These are phyloP conservation scores for Hymenochirus boettgeri DNA, from an alignment of 2,113 vertebrate species.

Conservation along the genomic window DNA sequence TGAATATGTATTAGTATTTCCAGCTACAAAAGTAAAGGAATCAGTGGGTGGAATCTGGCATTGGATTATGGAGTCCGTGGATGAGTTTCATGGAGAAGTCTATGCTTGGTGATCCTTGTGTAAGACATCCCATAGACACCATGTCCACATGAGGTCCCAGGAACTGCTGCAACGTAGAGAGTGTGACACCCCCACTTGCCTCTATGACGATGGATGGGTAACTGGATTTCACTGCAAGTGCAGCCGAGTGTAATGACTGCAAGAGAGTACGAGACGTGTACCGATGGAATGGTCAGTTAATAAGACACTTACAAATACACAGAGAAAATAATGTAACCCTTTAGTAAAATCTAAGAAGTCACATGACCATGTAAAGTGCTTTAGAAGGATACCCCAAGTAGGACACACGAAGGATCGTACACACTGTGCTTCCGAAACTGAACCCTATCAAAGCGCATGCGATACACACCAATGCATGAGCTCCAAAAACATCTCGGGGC, in stretches of 20 bases:
- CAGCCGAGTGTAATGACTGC: slow-evolving; percentile 65
- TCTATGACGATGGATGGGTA: slow-evolving; percentile 64
- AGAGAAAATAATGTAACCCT: background rate
- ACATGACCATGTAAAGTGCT: background rate
- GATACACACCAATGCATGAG: no score
- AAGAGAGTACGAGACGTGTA: background rate
- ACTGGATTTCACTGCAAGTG: slow-evolving; percentile 56
- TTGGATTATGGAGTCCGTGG: background rate
- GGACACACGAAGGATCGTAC: no score
- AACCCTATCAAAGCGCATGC: no score
- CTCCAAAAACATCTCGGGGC: no score
- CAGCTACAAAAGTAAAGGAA: no score
- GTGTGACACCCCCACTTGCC: slow-evolving; percentile 72
- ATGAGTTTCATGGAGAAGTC: slow-evolving; percentile 78
- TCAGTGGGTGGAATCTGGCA: background rate
- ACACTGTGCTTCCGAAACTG: no score
- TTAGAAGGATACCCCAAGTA: no score
- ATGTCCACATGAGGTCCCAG: slow-evolving; percentile 66
- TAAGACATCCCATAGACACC: slow-evolving; percentile 76
- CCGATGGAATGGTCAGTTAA: fast-evolving
- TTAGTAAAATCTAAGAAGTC: background rate
- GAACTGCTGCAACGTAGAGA: slow-evolving; percentile 56
- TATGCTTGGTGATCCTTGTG: slow-evolving; percentile 67
- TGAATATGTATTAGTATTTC: no score
- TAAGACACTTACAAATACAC: background rate